phyloP scores from a whole-genome alignment of 2,888 invertebrate genomes.

The Drepanosiphum platanoidis region DNA sequence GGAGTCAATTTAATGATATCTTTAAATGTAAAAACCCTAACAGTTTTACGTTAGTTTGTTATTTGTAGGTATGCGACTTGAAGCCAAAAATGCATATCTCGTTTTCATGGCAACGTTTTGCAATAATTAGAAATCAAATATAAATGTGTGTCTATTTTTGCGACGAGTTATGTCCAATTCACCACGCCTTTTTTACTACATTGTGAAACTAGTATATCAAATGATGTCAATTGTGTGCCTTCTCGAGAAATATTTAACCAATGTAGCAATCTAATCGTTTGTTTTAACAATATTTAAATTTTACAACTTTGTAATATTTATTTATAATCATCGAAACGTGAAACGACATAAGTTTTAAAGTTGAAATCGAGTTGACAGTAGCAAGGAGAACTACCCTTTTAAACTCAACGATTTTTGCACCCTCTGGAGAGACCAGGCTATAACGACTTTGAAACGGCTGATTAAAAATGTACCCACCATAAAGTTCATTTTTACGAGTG shows the following conservation, averaged over 20 bases:
- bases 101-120: constrained; percentile 1
- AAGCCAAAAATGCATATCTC: constrained; percentile 4
- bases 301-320: constrained; percentile 38
- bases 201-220: constrained; percentile 13
- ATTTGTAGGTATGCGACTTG: not conserved
- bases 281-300: constrained; percentile 33
- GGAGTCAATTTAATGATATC: too few relatives aligned
- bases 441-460: constrained; percentile 52
- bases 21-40: not conserved
- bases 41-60: not conserved
- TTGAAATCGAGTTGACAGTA: constrained; percentile 24
- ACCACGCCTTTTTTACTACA: constrained; percentile 29
- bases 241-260: not conserved
- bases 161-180: constrained; percentile 11
- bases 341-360: constrained; percentile 57
- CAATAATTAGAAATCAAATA: constrained; percentile 38
- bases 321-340: constrained; percentile 43
- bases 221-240: not conserved
- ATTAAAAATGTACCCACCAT: constrained; percentile 59
- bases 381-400: constrained; percentile 24
- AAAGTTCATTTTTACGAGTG: constrained; percentile 55
- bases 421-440: constrained; percentile 37
- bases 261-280: constrained; percentile 23
- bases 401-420: constrained; percentile 39
- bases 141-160: constrained; percentile 14